Evolutionary conservation across 1,140 invertebrate species (phyloP), one percentile per base, ranked within the genome.

Genomic region (Diprion similis): DNA sequence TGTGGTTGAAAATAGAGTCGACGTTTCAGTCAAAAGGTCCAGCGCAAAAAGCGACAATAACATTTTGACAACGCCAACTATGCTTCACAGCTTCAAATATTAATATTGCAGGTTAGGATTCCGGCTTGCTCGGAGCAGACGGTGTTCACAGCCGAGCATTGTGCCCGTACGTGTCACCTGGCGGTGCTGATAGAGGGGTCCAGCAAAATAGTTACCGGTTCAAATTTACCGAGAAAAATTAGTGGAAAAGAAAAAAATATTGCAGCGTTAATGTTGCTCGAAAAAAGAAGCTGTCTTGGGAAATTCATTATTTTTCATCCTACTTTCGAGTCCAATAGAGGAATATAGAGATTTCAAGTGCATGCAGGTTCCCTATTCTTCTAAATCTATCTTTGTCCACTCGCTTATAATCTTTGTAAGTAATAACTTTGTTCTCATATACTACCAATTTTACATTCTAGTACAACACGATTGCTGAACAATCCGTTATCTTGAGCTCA

Each of bases 291-390:
- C 48, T 51, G 48, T 51, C n/a, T n/a, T n/a, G n/a, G n/a, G n/a
- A n/a, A n/a, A n/a, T n/a, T n/a, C n/a, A n/a, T n/a, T n/a, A n/a
- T 51, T 51, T 51, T 51, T 51, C 48, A 51, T 51, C 48, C 48
- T 51, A 51, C 15, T 51, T 51, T 51, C 48, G 48, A 51, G 48
- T 51, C 48, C 48, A 15, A 51, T 51, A 51, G 48, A 51, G 48
- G 48, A 51, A 51, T 51, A 51, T n/a, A n/a, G n/a, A n/a, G n/a
- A n/a, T n/a, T n/a, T n/a, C n/a, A n/a, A n/a, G n/a, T n/a, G n/a
- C n/a, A 51, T 51, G 48, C 48, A 51, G 15, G 48, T 51, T 51
- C 48, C 48, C 48, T 51, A 51, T 51, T 51, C n/a, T n/a, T n/a
- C n/a, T n/a, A n/a, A n/a, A n/a, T n/a, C n/a, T n/a, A n/a, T n/a